Conservation (phyloP, 2,797 vertebrate genomes). For the Sebastolobus altivelis region DNA sequence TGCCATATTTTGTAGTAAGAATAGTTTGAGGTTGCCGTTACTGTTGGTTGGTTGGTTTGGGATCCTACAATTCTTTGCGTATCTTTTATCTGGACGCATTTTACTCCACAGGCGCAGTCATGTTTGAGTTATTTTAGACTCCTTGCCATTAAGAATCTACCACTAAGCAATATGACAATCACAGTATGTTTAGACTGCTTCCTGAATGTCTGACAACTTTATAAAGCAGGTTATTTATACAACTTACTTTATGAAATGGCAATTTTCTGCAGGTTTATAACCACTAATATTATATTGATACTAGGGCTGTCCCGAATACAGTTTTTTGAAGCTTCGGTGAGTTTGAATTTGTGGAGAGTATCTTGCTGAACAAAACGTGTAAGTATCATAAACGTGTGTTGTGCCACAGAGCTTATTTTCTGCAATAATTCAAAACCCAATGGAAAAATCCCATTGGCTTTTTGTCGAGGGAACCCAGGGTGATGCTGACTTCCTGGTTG, state of each 20-base stretch:
- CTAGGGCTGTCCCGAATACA: no score
- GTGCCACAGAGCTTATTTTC: no score
- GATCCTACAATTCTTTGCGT: neutral
- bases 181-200: neutral
- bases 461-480: no score
- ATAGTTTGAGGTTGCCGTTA: neutral
- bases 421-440: no score
- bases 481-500: no score
- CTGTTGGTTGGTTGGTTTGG: neutral
- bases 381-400: no score
- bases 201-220: neutral
- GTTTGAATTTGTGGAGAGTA: no score
- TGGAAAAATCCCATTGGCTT: no score
- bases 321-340: no score
- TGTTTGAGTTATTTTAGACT: neutral
- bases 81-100: neutral
- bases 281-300: neutral
- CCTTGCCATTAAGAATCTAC: neutral
- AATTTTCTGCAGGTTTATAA: neutral
- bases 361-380: no score
- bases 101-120: neutral
- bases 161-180: conserved; percentile 37
- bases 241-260: neutral
- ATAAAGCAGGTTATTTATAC: neutral
- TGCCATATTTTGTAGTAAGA: conserved; percentile 4